Conservation (phyloP, 2,113 vertebrate species). For the Dipodomys stephensi region DNA sequence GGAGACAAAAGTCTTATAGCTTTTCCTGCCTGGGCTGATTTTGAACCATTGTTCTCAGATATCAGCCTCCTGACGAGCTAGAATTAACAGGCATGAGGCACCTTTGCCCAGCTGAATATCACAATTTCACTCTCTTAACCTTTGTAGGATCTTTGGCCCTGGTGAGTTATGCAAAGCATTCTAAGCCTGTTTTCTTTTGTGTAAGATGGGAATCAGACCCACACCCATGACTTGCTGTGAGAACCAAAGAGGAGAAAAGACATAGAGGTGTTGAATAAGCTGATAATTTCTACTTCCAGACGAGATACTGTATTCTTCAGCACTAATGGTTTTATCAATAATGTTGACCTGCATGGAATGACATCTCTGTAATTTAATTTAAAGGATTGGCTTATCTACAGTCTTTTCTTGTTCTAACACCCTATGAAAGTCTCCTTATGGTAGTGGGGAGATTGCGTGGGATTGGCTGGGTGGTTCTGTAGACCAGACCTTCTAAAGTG, state of each 20-base stretch:
- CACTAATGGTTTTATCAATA: background rate
- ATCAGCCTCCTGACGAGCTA: too few relatives aligned
- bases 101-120: background rate
- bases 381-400: constrained; percentile 48
- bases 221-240: background rate
- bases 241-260: background rate
- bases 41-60: too few relatives aligned
- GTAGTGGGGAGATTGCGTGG: constrained; percentile 51
- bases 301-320: background rate
- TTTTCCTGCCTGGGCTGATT: too few relatives aligned
- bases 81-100: too few relatives aligned
- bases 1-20: too few relatives aligned
- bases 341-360: background rate
- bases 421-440: constrained; percentile 28
- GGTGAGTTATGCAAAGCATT: background rate
- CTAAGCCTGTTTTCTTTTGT: background rate
- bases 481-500: constrained; percentile 78
- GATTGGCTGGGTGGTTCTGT: constrained; percentile 50
- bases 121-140: background rate
- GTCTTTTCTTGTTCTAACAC: constrained; percentile 49
- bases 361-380: background rate
- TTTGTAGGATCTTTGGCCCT: background rate
- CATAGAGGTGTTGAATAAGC: background rate
- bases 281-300: background rate
- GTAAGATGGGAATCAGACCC: background rate